Percentiles rank a stretch among this genome's conserved stretches.
Evolutionary conservation across 1,140 invertebrate species (phyloP).

Genomic region (Drosophila arizonae): DNA sequence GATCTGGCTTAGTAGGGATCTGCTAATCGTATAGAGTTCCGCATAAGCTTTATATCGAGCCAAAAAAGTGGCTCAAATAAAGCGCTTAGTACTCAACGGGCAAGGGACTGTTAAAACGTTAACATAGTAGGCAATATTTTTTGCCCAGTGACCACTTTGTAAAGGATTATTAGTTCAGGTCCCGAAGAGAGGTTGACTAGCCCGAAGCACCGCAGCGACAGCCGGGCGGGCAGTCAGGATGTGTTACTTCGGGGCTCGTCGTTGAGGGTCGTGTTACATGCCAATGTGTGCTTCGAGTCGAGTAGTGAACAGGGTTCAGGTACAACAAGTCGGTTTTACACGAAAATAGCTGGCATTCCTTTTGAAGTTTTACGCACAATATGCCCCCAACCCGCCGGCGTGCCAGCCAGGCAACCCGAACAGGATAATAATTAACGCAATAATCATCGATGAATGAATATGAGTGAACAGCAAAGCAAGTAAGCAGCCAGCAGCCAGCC

Average conservation of each 20-base stretch:
- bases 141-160: constrained; percentile 45
- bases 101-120: not conserved
- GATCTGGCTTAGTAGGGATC: not conserved
- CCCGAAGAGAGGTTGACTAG: constrained; percentile 17
- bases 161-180: constrained; percentile 76
- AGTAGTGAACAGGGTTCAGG: constrained; percentile 26
- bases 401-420: constrained; percentile 18
- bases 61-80: constrained; percentile 1
- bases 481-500: constrained; percentile 10
- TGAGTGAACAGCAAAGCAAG: constrained; percentile 10
- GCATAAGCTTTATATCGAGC: not conserved
- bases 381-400: constrained; percentile 38
- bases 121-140: constrained; percentile 38
- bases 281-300: constrained; percentile 20
- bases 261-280: constrained; percentile 35
- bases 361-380: constrained; percentile 81
- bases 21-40: not conserved
- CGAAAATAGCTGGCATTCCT: constrained; percentile 78
- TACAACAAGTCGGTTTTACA: constrained; percentile 49
- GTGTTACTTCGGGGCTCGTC: constrained; percentile 34
- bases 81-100: not conserved
- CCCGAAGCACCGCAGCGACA: constrained; percentile 8
- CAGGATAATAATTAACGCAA: constrained; percentile 82
- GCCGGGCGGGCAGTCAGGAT: constrained; percentile 29
- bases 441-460: constrained; percentile 79